A percentile compares a stretch with the other conserved stretches of the same genome.
phyloP scores from a whole-genome alignment of 2,113 vertebrate genomes.

The Ailurus styani region DNA sequence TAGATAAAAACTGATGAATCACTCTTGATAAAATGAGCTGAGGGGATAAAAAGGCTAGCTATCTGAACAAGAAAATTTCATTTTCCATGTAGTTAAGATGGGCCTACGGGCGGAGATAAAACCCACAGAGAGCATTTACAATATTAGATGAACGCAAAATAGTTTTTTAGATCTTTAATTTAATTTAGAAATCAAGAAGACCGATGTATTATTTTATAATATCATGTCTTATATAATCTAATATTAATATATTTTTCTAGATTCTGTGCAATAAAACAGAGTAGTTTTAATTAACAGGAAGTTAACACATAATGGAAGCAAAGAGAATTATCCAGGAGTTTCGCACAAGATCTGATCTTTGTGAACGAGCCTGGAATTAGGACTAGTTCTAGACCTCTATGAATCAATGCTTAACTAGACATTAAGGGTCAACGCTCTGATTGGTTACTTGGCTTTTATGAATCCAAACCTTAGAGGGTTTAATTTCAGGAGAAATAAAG shows the following conservation, averaged over 20 bases:
- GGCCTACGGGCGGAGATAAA: fast-evolving
- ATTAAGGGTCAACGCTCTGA: not conserved
- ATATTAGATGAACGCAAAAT: not conserved
- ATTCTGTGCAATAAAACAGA: constrained; percentile 1
- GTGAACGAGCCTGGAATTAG: not conserved
- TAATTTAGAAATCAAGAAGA: constrained; percentile 31
- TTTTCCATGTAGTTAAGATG: not conserved
- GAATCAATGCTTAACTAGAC: not conserved
- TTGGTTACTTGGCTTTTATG: not conserved
- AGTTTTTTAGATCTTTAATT: not conserved
- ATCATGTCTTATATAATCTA: not conserved
- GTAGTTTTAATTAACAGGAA: not conserved
- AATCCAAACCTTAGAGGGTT: not conserved
- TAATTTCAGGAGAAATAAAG: constrained; percentile 4
- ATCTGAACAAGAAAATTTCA: not conserved
- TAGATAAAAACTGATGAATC: not conserved
- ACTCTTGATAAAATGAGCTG: not conserved
- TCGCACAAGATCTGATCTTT: not conserved
- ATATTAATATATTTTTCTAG: not conserved
- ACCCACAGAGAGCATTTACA: not conserved
- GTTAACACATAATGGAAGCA: not conserved
- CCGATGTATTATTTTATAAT: not conserved
- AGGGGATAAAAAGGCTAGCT: not conserved
- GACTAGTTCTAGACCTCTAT: not conserved
- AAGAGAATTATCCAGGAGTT: not conserved